These are phyloP conservation scores for Babylonia areolata DNA, from an alignment of 1,140 invertebrate species.

Conservation along the genomic window DNA sequence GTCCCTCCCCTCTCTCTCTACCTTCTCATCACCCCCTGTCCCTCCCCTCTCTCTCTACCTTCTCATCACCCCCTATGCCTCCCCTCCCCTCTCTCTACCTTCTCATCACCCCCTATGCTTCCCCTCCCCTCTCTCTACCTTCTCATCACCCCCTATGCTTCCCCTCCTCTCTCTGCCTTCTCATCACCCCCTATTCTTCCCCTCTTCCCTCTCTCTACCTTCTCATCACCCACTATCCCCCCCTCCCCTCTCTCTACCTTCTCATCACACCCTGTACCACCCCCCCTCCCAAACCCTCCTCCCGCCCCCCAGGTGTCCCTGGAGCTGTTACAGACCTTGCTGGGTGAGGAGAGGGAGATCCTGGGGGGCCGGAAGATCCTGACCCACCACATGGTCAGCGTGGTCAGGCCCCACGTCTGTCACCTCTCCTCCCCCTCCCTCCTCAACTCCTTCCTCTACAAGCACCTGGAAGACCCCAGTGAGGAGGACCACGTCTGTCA, in stretches of 20 bases:
- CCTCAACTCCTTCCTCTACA: constrained; percentile 15
- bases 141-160: too few species aligned
- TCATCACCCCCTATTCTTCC: neutral
- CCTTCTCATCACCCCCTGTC: too few species aligned
- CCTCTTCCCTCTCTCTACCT: neutral
- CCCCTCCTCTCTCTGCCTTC: neutral
- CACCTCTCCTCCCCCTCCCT: neutral
- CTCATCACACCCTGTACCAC: too few species aligned
- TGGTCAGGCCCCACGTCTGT: constrained; percentile 24
- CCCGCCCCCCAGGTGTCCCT: neutral
- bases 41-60: too few species aligned
- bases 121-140: too few species aligned
- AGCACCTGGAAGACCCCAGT: constrained; percentile 14
- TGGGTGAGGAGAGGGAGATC: constrained; percentile 13
- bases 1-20: too few species aligned
- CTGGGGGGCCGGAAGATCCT: constrained; percentile 22
- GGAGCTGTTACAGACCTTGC: neutral
- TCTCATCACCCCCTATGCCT: too few species aligned
- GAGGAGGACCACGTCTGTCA: neutral
- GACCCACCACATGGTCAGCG: constrained; percentile 33
- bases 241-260: neutral
- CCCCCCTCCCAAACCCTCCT: too few species aligned
- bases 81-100: too few species aligned
- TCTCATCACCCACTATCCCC: neutral
- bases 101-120: too few species aligned